Conservation (phyloP, 2,113 vertebrate species). For the Hucho hucho region DNA sequence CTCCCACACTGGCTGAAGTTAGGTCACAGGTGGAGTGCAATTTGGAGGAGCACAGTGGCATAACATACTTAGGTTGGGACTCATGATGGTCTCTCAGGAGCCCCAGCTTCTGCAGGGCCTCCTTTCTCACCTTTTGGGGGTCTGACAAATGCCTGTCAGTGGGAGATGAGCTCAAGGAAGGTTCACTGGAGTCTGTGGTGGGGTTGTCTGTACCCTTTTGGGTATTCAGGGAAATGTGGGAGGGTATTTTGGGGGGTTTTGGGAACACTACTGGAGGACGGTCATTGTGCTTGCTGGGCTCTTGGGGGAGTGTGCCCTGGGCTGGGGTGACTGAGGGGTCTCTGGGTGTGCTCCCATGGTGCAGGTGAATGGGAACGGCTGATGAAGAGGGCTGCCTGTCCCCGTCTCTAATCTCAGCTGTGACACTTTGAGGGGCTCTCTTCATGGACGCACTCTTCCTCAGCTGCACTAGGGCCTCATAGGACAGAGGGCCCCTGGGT, state of each 20-base stretch:
- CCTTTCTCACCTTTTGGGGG: slow-evolving; percentile 67
- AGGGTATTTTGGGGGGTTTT: slow-evolving; percentile 78
- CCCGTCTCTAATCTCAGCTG: slow-evolving; percentile 52
- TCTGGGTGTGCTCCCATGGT: slow-evolving; percentile 12
- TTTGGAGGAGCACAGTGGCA: background rate
- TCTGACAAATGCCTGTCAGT: slow-evolving; percentile 49
- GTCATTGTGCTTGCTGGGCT: slow-evolving; percentile 7
- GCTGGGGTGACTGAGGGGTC: slow-evolving; percentile 1
- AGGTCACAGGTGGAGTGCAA: slow-evolving; percentile 18
- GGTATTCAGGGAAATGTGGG: slow-evolving; percentile 61
- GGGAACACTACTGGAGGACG: slow-evolving; percentile 76
- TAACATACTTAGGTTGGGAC: background rate
- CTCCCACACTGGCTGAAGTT: background rate
- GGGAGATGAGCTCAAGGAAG: slow-evolving; percentile 17
- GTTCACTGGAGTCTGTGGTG: background rate
- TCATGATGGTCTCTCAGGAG: slow-evolving; percentile 69
- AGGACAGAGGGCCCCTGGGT: slow-evolving; percentile 66
- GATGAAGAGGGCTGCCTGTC: slow-evolving; percentile 7
- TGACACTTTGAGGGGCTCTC: slow-evolving; percentile 59
- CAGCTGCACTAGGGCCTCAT: slow-evolving; percentile 66
- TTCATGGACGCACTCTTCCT: slow-evolving; percentile 59
- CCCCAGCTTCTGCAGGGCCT: slow-evolving; percentile 88
- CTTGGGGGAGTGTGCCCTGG: slow-evolving; percentile 30
- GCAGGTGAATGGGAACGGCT: slow-evolving; percentile 15
- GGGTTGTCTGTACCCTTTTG: slow-evolving; percentile 45